These are phyloP conservation scores for Chesias legatella DNA, from an alignment of 2,888 invertebrate species.

Conservation along the genomic window DNA sequence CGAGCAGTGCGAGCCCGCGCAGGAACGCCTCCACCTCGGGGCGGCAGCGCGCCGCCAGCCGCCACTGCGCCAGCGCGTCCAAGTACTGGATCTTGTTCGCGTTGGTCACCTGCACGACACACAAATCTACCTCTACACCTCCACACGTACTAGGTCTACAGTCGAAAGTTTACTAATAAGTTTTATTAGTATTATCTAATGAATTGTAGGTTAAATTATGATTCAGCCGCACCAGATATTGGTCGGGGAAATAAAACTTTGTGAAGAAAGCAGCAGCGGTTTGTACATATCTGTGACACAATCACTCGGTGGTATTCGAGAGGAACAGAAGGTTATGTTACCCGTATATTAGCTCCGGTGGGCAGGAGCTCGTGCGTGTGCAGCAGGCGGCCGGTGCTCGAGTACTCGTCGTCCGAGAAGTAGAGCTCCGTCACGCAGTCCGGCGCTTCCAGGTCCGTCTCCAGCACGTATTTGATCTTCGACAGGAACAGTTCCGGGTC, in stretches of 20 bases:
- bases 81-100: constrained; percentile 90
- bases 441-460: constrained; percentile 90
- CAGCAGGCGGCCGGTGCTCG: constrained; percentile 85
- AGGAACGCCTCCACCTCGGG: constrained; percentile 93
- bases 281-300: no score
- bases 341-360: constrained; percentile 85
- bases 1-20: constrained; percentile 93
- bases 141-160: no score
- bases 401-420: constrained; percentile 95
- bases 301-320: no score
- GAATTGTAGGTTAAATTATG: no score
- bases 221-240: no score
- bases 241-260: no score
- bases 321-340: constrained; percentile 28
- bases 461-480: constrained; percentile 95
- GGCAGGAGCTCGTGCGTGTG: constrained; percentile 91
- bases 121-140: background rate
- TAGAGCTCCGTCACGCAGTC: constrained; percentile 88
- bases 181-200: no score
- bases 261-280: no score
- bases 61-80: constrained; percentile 93
- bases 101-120: constrained; percentile 82
- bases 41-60: constrained; percentile 89
- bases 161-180: no score
- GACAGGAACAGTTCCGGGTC: constrained; percentile 95